Evolutionary conservation across 37 sponge, comb jelly and placozoan genomes (phyloP).

Genomic region (Cliona cf. orientalis): DNA sequence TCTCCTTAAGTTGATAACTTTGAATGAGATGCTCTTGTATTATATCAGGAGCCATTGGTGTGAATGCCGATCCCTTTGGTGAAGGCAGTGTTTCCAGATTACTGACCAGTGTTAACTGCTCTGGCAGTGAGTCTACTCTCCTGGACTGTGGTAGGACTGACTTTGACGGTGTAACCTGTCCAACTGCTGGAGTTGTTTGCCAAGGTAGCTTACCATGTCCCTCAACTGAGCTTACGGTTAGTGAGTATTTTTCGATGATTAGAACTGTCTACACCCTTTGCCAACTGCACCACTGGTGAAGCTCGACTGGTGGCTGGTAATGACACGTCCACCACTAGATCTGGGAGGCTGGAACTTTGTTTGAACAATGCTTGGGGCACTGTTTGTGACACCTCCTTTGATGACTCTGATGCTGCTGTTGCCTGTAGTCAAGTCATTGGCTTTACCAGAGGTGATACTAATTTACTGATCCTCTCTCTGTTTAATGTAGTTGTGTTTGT

Average conservation of each 20-base stretch:
- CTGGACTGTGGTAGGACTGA: neutral
- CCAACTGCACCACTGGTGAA: neutral
- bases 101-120: neutral
- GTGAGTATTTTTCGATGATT: too few species aligned
- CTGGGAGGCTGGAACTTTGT: conserved; percentile 6
- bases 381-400: conserved; percentile 7
- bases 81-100: neutral
- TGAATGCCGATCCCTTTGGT: conserved; percentile 8
- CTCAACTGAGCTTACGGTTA: too few species aligned
- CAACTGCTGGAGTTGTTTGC: conserved; percentile 4
- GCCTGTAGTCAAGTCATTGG: conserved; percentile 25
- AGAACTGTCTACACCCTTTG: conserved; percentile 5
- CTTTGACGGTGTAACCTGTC: neutral
- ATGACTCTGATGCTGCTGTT: conserved; percentile 10
- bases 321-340: neutral
- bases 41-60: neutral
- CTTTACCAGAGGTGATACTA: neutral
- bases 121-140: conserved; percentile 14
- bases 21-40: neutral
- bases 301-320: neutral
- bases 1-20: neutral
- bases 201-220: too few species aligned
- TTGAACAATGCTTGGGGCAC: conserved; percentile 47
- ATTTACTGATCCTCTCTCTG: too few species aligned
- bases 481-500: too few species aligned